Evolutionary conservation across 2,888 invertebrate species (phyloP), one percentile per base, ranked within the genome.

Genomic region (Thereva unica): DNA sequence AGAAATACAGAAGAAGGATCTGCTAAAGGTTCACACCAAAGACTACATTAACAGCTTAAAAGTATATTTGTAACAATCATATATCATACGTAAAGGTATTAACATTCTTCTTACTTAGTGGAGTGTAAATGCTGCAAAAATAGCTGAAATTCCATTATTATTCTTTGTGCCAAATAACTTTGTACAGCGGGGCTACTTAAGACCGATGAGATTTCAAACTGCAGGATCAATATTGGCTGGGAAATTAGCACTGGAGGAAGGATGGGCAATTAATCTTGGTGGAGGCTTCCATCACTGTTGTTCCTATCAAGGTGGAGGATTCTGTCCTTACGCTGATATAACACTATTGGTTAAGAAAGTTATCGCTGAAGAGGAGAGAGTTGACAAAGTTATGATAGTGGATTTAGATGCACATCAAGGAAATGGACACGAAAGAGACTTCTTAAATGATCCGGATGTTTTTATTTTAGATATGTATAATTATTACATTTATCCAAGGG

Each of bases 341-440:
- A 91, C 93, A 0, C 82, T 95, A 71, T 82, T 92, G 7, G 85
- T 95, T 52, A 83, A 85, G 67, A 88, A 88, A 75, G 80, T 93
- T 8, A 84, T 91, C 70, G 79, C 83, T 34, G 78, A 82, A 70
- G 83, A 85, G 66, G 76, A 83, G 2, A 76, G 78, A 56, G 84
- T 90, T 40, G 84, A 86, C 78, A 90, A 84, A 47, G 86, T 88
- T 2, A 91, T 95, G 91, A 93, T 95, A 74, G 86, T 95, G 0
- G 95, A 95, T 79, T 83, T 95, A 76, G 95, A 95, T 82, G 95
- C 95, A 3, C 95, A 95, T 82, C 95, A 95, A 86, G 95, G 95
- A 0, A 95, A 95, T 79, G 95, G 95, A 0, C 90, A 95, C 78
- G 89, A 91, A 75, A 84, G 86, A 9, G 95, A 95, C 78, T 94